These are phyloP conservation scores for Champsocephalus gunnari DNA, from an alignment of 2,797 vertebrate species.

Conservation along the genomic window DNA sequence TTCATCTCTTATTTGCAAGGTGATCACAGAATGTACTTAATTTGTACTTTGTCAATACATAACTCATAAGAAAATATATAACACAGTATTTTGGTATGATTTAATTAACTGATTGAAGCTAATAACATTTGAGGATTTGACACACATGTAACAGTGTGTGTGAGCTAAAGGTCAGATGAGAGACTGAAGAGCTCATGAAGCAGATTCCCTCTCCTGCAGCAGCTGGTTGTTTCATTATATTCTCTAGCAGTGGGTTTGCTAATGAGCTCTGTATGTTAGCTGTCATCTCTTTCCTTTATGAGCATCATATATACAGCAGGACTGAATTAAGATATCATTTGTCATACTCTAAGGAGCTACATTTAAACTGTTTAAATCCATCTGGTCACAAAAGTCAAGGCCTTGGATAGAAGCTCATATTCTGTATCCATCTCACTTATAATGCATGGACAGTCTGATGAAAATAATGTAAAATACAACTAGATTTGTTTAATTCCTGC, in stretches of 20 bases:
- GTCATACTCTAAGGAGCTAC: slow-evolving; percentile 22
- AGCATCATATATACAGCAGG: slow-evolving; percentile 56
- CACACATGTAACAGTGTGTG: slow-evolving; percentile 25
- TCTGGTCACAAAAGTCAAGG: background rate
- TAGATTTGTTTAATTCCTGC: background rate
- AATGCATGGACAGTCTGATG: background rate
- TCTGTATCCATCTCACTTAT: background rate
- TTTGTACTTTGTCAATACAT: background rate
- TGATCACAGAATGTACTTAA: background rate
- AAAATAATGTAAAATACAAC: background rate
- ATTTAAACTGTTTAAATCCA: background rate
- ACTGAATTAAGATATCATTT: slow-evolving; percentile 59
- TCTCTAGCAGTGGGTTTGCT: slow-evolving; percentile 56
- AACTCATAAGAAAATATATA: background rate
- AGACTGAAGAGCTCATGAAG: slow-evolving; percentile 49
- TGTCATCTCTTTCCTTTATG: slow-evolving; percentile 71
- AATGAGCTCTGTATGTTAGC: slow-evolving; percentile 71
- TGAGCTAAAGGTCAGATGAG: slow-evolving; percentile 55
- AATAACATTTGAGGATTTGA: slow-evolving; percentile 8
- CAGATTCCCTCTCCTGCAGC: slow-evolving; percentile 59
- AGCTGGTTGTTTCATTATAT: slow-evolving; percentile 71
- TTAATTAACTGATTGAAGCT: background rate
- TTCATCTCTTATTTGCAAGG: background rate
- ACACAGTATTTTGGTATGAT: background rate
- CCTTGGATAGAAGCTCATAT: background rate